These are phyloP conservation scores for Formica aserva DNA, from an alignment of 2,888 invertebrate species.

Conservation along the genomic window DNA sequence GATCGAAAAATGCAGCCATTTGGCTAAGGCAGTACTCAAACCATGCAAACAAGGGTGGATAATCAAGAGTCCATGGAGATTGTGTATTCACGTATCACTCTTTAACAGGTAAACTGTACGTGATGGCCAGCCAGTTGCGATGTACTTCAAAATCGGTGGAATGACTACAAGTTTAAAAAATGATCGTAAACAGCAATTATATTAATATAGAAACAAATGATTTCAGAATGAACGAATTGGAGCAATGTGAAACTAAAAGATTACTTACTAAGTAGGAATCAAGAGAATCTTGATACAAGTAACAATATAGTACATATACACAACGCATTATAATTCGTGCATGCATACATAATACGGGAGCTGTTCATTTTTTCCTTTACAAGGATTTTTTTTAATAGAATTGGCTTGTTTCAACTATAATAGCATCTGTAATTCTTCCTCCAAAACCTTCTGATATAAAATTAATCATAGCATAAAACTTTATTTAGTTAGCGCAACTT, in stretches of 20 bases:
- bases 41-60: constrained; percentile 99
- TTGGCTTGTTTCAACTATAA: too few relatives aligned
- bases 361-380: too few relatives aligned
- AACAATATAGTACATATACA: too few relatives aligned
- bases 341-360: too few relatives aligned
- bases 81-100: constrained; percentile 95
- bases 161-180: constrained; percentile 87
- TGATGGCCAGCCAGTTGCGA: constrained; percentile 99
- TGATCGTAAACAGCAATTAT: background rate
- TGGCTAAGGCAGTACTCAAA: constrained; percentile 95
- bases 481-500: too few relatives aligned
- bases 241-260: background rate
- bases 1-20: constrained; percentile 92
- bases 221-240: background rate
- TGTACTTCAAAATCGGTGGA: constrained; percentile 99
- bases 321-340: too few relatives aligned
- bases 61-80: constrained; percentile 99
- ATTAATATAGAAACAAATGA: background rate
- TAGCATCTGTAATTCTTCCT: too few relatives aligned
- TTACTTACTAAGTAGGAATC: constrained; percentile 92
- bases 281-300: constrained; percentile 92
- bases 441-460: too few relatives aligned
- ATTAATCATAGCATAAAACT: too few relatives aligned
- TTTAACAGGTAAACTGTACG: constrained; percentile 91
- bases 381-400: too few relatives aligned